phyloP scores from a whole-genome alignment of 1,140 invertebrate genomes.

The Zophobas atratus region DNA sequence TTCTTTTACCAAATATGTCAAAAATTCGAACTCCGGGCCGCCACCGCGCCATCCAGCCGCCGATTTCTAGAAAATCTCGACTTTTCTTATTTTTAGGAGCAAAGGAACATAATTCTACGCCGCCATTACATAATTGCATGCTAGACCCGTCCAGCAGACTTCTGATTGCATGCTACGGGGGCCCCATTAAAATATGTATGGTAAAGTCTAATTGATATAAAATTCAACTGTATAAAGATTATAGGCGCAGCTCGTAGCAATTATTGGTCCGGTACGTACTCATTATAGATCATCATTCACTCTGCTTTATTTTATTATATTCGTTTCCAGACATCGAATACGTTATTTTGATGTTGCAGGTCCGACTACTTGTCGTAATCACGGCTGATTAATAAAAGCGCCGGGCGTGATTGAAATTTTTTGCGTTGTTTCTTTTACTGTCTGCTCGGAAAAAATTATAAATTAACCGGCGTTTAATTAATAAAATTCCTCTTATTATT shows the following conservation, averaged over 20 bases:
- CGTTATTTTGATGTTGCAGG: slow-evolving; percentile 35
- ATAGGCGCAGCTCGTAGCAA: slow-evolving; percentile 52
- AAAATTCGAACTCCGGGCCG: no score
- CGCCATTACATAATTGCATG: slow-evolving; percentile 57
- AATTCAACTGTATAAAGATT: slow-evolving; percentile 62
- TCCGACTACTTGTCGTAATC: slow-evolving; percentile 27
- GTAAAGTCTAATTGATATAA: slow-evolving; percentile 60
- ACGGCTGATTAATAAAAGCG: slow-evolving; percentile 34
- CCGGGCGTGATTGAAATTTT: slow-evolving; percentile 19
- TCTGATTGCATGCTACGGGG: slow-evolving; percentile 55
- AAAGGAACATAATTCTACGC: slow-evolving; percentile 50
- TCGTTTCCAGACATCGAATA: slow-evolving; percentile 46
- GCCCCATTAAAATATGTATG: slow-evolving; percentile 59
- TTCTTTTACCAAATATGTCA: no score
- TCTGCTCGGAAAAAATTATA: not conserved
- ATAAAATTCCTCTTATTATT: slow-evolving; percentile 19
- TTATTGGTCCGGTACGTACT: slow-evolving; percentile 55
- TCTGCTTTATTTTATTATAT: slow-evolving; percentile 55
- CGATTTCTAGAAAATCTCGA: no score
- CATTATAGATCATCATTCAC: slow-evolving; percentile 60
- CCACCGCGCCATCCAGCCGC: no score
- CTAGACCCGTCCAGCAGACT: slow-evolving; percentile 50
- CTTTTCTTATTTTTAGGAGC: not conserved
- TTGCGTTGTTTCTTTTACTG: not conserved
- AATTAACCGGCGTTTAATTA: slow-evolving; percentile 24